These are phyloP conservation scores for Alligator mississippiensis DNA, from an alignment of 2,113 vertebrate species.

Conservation along the genomic window DNA sequence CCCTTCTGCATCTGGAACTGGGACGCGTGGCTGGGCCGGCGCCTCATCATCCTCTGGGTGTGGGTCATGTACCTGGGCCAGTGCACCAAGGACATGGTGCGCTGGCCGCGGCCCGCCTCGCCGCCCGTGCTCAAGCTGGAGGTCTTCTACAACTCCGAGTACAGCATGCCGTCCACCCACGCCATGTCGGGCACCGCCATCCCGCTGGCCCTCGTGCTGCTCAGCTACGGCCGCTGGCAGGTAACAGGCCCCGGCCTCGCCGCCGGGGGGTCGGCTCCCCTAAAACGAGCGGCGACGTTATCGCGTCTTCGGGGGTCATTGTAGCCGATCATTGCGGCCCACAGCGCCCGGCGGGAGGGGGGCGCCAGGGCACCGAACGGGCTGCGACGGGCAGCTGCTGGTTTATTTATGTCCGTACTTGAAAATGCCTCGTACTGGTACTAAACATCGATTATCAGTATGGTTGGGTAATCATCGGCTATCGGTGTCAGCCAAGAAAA, in stretches of 20 bases:
- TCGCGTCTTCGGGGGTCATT: no score
- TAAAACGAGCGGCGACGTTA: no score
- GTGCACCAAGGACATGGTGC: conserved; percentile 95
- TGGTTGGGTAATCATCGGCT: no score
- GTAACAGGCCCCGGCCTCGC: conserved; percentile 70
- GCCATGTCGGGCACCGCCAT: conserved; percentile 98
- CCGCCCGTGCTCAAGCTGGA: conserved; percentile 96
- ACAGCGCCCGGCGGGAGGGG: no score
- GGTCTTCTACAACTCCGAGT: conserved; percentile 97
- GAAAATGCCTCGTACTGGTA: no score
- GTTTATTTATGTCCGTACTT: no score
- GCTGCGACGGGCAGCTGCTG: no score
- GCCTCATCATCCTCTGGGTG: conserved; percentile 93
- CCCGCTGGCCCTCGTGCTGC: conserved; percentile 88
- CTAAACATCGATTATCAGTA: no score
- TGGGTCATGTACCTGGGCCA: conserved; percentile 98
- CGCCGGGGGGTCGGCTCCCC: background rate
- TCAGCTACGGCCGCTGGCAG: conserved; percentile 94
- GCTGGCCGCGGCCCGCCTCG: conserved; percentile 92
- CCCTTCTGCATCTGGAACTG: conserved; percentile 95
- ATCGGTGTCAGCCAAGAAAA: no score
- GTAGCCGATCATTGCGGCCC: no score
- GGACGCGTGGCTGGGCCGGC: conserved; percentile 87
- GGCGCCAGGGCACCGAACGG: no score
- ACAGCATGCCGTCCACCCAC: conserved; percentile 98